Evolutionary conservation across 2,113 vertebrate species (phyloP).

Genomic region (Podocnemis expansa): DNA sequence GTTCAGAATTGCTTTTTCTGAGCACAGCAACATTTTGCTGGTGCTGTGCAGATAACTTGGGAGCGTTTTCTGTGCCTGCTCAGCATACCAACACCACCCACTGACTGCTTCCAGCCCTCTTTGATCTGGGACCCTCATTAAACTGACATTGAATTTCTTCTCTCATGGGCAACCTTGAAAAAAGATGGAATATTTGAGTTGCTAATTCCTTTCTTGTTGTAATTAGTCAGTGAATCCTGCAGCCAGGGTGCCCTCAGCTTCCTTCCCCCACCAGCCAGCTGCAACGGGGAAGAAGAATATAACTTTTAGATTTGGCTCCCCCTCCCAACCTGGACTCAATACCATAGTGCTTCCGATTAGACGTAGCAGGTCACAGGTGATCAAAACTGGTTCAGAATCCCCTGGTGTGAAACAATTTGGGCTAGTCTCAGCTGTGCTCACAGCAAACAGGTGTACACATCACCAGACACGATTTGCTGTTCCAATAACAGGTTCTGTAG

Average conservation of each 20-base stretch:
- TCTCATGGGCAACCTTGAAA: neutral
- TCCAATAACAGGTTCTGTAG: neutral
- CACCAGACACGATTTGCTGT: neutral
- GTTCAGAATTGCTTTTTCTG: neutral
- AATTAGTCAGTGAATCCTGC: neutral
- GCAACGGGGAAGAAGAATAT: neutral
- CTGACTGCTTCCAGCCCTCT: rapidly evolving
- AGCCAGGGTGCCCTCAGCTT: neutral
- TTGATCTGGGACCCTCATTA: neutral
- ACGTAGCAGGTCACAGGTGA: neutral
- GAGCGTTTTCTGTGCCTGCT: rapidly evolving
- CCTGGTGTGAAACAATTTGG: neutral
- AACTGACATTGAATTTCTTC: rapidly evolving
- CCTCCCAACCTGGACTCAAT: neutral
- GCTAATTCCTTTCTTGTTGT: neutral
- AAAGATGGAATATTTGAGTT: neutral
- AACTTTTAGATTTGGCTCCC: neutral
- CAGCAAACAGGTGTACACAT: neutral
- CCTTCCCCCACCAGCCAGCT: neutral
- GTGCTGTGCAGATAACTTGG: rapidly evolving
- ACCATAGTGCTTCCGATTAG: neutral
- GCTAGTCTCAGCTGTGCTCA: neutral
- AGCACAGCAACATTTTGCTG: rapidly evolving
- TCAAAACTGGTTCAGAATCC: neutral
- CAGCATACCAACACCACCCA: rapidly evolving